Evolutionary conservation across 1,140 invertebrate genomes (phyloP), one percentile per base, ranked within the genome.

Genomic region (Batillaria attramentaria): DNA sequence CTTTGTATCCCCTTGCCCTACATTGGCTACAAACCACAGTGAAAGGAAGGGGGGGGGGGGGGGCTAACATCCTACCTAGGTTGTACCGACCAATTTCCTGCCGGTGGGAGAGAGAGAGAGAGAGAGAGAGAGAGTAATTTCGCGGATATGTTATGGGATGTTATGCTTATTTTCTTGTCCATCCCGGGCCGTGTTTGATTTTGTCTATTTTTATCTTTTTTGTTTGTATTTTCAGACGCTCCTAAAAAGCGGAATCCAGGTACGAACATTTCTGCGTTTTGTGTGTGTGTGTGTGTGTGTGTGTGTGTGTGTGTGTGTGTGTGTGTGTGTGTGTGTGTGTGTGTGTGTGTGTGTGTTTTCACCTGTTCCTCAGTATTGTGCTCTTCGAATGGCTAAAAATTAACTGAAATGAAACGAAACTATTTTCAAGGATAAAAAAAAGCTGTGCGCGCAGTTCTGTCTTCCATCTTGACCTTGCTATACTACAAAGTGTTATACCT

Each of bases 251-350:
- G n/a, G n/a, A n/a, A 18, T 60, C 57, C 24, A 24, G 6, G 57
- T 60, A 8, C 24, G 24, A 28, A 24, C 31, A 28, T 1, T 31
- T 24, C 6, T 60, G 10, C 31, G 57, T 24, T 24, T 24, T 31
- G 8, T 60, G n/a, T 60, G 5, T 16, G n/a, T 24, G 6, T 3
- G 10, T 24, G 57, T 10, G n/a, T 60, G 31, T 24, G 31, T 60
- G 8, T 31, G 31, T 60, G 6, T 28, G 6, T 60, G 8, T 0
- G 57, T 60, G 0, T 24, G 24, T 18, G n/a, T 24, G 57, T 60
- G 57, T 60, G 57, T 60, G 57, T 60, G 57, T 60, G 8, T 60
- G 57, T 60, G 8, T 60, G 57, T 60, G 24, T 60, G 24, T 60
- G 57, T 60, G 57, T 60, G 57, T 60, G 57, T 60, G 24, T 60